phyloP scores from a whole-genome alignment of 2,888 invertebrate genomes.

The Vannuccia rotundouncinata region DNA sequence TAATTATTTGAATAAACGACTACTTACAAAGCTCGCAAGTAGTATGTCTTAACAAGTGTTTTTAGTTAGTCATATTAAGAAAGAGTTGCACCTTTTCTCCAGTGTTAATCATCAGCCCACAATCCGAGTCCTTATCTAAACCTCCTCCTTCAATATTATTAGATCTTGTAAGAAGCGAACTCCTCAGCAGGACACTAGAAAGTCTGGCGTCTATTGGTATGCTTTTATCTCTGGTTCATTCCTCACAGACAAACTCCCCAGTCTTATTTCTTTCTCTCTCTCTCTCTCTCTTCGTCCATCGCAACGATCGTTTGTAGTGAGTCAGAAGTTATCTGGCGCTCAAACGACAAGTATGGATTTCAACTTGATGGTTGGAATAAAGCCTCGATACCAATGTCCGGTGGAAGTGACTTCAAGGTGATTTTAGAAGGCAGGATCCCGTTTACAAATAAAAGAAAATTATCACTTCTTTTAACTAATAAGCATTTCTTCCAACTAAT shows the following conservation, averaged over 20 bases:
- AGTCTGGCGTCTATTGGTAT: constrained; percentile 34
- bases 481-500: no score
- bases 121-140: neutral
- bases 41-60: no score
- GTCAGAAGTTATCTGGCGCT: constrained; percentile 3
- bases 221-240: no score
- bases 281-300: neutral
- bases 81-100: neutral
- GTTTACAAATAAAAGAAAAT: no score
- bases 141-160: no score
- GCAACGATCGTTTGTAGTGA: no score
- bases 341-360: neutral
- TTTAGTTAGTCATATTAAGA: neutral
- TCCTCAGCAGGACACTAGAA: constrained; percentile 17
- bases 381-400: neutral
- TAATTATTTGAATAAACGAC: no score
- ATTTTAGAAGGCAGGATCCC: no score
- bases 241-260: neutral
- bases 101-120: neutral
- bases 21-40: no score
- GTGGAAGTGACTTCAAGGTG: constrained; percentile 28
- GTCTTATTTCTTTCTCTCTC: neutral
- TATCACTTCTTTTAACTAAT: no score
- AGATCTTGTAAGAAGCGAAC: constrained; percentile 31
- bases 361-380: neutral